Evolutionary conservation across 1,140 invertebrate genomes (phyloP).

Genomic region (Polypedilum pembai): DNA sequence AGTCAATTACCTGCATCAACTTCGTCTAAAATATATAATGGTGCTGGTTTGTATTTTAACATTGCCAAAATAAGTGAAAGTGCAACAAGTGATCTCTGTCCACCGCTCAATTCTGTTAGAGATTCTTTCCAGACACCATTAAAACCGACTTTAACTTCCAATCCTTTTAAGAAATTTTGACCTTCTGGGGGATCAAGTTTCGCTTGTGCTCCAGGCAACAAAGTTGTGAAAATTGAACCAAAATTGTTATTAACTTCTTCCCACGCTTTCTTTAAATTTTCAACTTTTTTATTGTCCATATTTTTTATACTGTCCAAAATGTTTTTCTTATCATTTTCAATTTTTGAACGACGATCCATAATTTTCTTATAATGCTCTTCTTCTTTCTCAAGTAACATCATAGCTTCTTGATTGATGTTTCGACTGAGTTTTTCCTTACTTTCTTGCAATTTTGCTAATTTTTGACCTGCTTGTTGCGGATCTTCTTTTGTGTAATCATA

Average conservation of each 20-base stretch:
- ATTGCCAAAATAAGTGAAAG: slow-evolving; percentile 93
- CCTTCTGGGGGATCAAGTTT: slow-evolving; percentile 71
- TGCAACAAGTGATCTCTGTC: slow-evolving; percentile 92
- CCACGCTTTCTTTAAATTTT: slow-evolving; percentile 72
- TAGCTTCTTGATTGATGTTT: slow-evolving; percentile 76
- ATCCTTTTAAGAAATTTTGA: slow-evolving; percentile 69
- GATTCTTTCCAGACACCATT: slow-evolving; percentile 95
- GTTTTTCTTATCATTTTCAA: slow-evolving; percentile 79
- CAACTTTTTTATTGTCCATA: slow-evolving; percentile 83
- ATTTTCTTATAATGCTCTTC: slow-evolving; percentile 81
- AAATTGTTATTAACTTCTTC: slow-evolving; percentile 84
- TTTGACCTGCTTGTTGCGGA: slow-evolving; percentile 52
- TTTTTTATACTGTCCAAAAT: slow-evolving; percentile 76
- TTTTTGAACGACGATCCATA: slow-evolving; percentile 70
- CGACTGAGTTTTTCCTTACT: slow-evolving; percentile 65
- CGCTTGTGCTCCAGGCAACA: slow-evolving; percentile 83
- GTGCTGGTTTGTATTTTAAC: slow-evolving; percentile 95
- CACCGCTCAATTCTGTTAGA: slow-evolving; percentile 90
- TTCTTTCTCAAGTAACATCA: slow-evolving; percentile 75
- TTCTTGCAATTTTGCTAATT: slow-evolving; percentile 55
- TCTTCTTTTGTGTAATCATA: slow-evolving; percentile 52
- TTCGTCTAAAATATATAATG: slow-evolving; percentile 97
- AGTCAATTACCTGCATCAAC: slow-evolving; percentile 67
- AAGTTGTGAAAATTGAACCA: slow-evolving; percentile 88
- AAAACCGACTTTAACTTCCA: slow-evolving; percentile 90